Base-by-base conservation (phyloP, 2,888 invertebrate species). In the Campaea margaritaria region DNA sequence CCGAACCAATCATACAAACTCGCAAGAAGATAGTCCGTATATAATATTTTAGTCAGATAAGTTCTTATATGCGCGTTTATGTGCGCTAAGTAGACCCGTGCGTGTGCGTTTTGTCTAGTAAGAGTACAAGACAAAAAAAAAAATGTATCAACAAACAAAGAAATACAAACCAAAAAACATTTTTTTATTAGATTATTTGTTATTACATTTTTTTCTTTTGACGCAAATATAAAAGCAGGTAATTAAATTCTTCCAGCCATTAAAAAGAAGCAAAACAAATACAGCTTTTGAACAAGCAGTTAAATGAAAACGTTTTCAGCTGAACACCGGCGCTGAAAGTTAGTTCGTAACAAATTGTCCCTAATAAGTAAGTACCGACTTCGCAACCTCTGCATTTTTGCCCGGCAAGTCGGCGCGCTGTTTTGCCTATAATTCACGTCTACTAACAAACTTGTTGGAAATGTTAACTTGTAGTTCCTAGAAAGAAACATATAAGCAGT, bases 291-390 rank as follows among this genome's bases (percentile, higher is more conserved):
- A 58, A 54, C 62, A 61, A 64, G 62, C 64, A 67, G 68, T 69
- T 64, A 66, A 55, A 55, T 74, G 60, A 67, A 71, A 68, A 70
- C 64, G 62, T 71, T 70, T 67, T 39, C 58, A 65, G 65, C 50
- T 48, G 59, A 55, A 59, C 62, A 49, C 48, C 15, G 58, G 58
- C 15, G 57, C 36, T 41, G 69, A 57, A 39, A 75, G 64, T 78
- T 76, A 62, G 64, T 73, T 73, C 45, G 60, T 72, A 72, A 74
- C 76, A 78, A 79, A 80, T 76, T 70, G 75, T 72, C 68, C 52
- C 67, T 74, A 74, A 74, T 75, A 78, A 72, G 65, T 65, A 65
- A 69, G 68, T 67, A 57, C n/a, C 54, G 15, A 47, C 31, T 59
- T 62, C 69, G 67, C 74, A 73, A 70, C 65, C 69, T 73, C 65